Percentiles rank a stretch among this genome's conserved stretches.
Conservation (phyloP, 2,797 vertebrate genomes). For the Syndactyla subalaris region DNA sequence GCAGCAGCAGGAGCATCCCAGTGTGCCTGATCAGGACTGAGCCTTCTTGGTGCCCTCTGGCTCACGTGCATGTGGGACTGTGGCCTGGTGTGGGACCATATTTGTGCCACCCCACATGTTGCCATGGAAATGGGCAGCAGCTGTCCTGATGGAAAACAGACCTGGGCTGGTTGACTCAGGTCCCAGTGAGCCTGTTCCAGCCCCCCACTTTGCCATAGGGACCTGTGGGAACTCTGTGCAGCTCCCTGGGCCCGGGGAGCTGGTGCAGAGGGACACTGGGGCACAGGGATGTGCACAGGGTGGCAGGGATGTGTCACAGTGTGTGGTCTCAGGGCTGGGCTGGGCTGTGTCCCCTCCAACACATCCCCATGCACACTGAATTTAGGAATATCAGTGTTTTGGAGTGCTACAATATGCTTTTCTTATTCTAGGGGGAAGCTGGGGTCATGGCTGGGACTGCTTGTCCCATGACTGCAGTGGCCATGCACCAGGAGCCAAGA, state of each 20-base stretch:
- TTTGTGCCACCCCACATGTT: neutral
- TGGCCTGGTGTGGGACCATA: neutral
- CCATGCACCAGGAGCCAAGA: neutral
- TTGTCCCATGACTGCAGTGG: neutral
- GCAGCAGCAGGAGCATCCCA: neutral
- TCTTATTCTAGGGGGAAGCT: neutral
- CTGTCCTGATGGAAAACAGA: neutral
- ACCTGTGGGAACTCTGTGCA: neutral
- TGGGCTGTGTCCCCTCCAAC: neutral
- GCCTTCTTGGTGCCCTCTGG: neutral
- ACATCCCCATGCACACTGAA: neutral
- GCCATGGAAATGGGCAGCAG: neutral
- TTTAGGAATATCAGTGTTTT: neutral
- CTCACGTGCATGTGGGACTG: accelerated
- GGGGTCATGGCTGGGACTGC: neutral
- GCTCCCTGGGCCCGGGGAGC: accelerated
- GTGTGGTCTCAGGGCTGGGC: accelerated
- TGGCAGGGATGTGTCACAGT: neutral
- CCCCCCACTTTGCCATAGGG: accelerated
- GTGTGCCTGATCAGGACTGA: neutral
- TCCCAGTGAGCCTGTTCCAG: neutral
- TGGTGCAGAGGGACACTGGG: neutral
- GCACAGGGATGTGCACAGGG: no score
- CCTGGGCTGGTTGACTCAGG: neutral
- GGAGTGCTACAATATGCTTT: neutral